A percentile compares a stretch with the other conserved stretches of the same genome.
Conservation (phyloP, 2,888 invertebrate genomes). For the Tetranychus truncatus region DNA sequence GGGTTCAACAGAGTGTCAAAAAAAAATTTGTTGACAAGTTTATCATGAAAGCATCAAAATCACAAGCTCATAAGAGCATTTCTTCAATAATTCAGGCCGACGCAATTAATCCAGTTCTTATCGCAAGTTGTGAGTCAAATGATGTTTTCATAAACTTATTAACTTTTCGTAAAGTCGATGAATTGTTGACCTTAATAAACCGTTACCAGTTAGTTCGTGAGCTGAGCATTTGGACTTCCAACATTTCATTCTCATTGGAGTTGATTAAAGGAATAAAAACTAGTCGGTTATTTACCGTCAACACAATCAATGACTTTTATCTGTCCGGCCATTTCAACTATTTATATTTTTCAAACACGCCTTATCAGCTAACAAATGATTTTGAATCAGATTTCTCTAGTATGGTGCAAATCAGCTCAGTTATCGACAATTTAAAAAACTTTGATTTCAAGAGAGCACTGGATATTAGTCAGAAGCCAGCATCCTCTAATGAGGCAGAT, state of each 20-base stretch:
- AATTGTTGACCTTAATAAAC: background rate
- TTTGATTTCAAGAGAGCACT: no score
- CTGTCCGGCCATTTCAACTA: no score
- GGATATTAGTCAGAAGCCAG: no score
- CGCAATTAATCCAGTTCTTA: background rate
- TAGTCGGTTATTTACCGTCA: background rate
- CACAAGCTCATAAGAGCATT: background rate
- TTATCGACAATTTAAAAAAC: no score
- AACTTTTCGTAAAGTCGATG: background rate
- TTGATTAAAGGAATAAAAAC: background rate
- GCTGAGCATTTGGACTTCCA: background rate
- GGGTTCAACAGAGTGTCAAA: background rate
- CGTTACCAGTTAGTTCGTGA: background rate
- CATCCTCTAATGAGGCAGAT: no score
- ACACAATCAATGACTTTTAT: background rate
- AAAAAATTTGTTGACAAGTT: background rate
- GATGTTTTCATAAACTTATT: background rate
- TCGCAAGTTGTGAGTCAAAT: background rate
- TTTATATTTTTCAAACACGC: no score
- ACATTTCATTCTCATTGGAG: background rate
- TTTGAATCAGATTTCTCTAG: no score
- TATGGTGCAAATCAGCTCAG: no score
- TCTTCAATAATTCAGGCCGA: background rate
- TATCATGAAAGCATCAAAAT: background rate
- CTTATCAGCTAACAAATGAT: no score